These are phyloP conservation scores for Marasmarcha lunaedactyla DNA, from an alignment of 2,888 invertebrate species.

Conservation along the genomic window DNA sequence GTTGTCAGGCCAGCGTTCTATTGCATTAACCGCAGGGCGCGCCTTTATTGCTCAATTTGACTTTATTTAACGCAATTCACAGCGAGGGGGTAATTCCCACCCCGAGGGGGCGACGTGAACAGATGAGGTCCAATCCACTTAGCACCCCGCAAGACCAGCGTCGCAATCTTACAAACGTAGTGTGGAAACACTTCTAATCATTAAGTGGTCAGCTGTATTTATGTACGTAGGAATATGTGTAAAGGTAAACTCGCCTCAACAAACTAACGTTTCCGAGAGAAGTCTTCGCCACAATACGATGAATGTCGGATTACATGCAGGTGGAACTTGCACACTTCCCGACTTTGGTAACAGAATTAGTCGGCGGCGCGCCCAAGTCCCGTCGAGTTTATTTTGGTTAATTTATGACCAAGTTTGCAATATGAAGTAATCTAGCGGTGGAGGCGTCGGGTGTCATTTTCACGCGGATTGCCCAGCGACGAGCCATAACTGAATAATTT, in stretches of 20 bases:
- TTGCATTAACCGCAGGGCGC: slow-evolving; percentile 58
- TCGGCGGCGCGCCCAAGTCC: slow-evolving; percentile 14
- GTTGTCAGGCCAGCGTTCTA: slow-evolving; percentile 41
- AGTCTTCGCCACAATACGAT: slow-evolving; percentile 24
- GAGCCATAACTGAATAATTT: slow-evolving; percentile 53
- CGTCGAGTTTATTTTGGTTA: slow-evolving; percentile 34
- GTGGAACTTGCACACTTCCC: slow-evolving; percentile 32
- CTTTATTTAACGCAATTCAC: slow-evolving; percentile 65
- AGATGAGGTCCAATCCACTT: slow-evolving; percentile 70
- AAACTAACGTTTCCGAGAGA: slow-evolving; percentile 25
- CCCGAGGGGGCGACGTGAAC: slow-evolving; percentile 51
- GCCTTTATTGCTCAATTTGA: slow-evolving; percentile 71
- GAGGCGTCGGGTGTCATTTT: slow-evolving; percentile 40
- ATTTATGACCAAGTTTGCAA: slow-evolving; percentile 39
- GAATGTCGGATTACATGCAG: slow-evolving; percentile 21
- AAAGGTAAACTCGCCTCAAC: slow-evolving; percentile 10
- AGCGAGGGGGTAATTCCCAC: slow-evolving; percentile 26
- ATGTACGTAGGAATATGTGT: too few relatives aligned
- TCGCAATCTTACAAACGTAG: slow-evolving; percentile 37
- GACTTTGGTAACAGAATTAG: slow-evolving; percentile 47
- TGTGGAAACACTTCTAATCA: slow-evolving; percentile 8
- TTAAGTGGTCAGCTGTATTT: not conserved
- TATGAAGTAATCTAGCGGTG: slow-evolving; percentile 30
- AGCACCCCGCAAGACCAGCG: slow-evolving; percentile 49
- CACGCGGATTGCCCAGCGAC: slow-evolving; percentile 43